Evolutionary conservation across 2,113 vertebrate genomes (phyloP), one percentile per base, ranked within the genome.

Genomic region (Cervus canadensis): DNA sequence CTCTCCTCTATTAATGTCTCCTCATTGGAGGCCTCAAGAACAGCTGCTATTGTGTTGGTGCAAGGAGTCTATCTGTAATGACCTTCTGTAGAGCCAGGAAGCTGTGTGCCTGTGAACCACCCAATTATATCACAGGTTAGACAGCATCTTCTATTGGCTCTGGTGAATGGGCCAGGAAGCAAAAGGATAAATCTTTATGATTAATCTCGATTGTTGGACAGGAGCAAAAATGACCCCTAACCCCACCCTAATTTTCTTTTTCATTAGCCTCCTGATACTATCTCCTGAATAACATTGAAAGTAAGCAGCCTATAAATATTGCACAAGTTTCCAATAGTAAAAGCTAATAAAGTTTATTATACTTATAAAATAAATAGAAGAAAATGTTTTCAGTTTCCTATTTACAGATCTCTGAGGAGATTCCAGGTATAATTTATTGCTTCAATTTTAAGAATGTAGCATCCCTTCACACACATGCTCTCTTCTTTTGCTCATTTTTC

Each of bases 301-400:
- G 98, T 99, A 98, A 99, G 98, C 98, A 98, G 87, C 96, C 98
- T 98, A 98, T 99, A 99, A 99, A 99, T 99, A 99, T 98, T 98
- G 98, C 97, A 99, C 74, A 96, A 98, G 97, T 98, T 98, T 98
- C 98, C 98, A 99, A 98, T 99, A 98, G 98, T 98, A 98, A 99
- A 98, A 99, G 98, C 99, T 98, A 99, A 98, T 99, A 98, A 99
- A 99, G 98, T 99, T 99, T 99, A 99, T 99, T 98, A 98, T 98
- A 98, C 98, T 99, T 99, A 99, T 99, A 99, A 99, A 99, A 99
- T 99, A 99, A 99, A 98, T 98, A 99, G 98, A 99, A 99, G 98
- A 98, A 98, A 99, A 99, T 99, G 98, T 98, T 99, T 99, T 98
- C 98, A 92, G 98, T 98, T 98, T 99, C 98, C 98, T 99, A 98